phyloP scores from a whole-genome alignment of 1,140 invertebrate genomes.

The Neodiprion pinetum region DNA sequence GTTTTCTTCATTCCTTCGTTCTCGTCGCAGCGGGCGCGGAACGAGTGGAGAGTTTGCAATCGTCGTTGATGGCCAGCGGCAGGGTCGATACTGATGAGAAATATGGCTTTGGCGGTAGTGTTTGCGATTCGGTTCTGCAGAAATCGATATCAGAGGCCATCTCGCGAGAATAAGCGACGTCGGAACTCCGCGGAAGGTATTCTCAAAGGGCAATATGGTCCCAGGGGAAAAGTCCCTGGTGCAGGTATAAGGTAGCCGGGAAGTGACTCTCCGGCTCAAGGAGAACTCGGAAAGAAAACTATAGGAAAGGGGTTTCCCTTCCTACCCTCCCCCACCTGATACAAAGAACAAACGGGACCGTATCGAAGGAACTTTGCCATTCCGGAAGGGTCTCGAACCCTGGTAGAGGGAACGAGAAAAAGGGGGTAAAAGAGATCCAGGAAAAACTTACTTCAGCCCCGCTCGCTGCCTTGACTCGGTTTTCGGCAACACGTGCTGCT shows the following conservation, averaged over 20 bases:
- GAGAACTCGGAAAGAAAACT: background rate
- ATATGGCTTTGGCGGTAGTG: no score
- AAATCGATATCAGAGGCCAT: no score
- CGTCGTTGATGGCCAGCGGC: no score
- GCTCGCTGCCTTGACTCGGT: constrained; percentile 10
- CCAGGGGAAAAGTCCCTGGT: background rate
- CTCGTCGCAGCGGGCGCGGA: no score
- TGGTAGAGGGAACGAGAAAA: background rate
- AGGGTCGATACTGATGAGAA: no score
- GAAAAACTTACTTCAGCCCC: constrained; percentile 11
- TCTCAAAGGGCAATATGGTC: background rate
- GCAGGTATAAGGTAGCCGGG: no score
- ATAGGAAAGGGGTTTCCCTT: background rate
- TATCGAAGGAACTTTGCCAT: background rate
- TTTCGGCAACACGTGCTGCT: constrained; percentile 18
- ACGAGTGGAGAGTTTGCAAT: no score
- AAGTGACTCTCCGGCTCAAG: no score
- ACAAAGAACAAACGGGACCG: background rate
- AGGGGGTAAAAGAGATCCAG: background rate
- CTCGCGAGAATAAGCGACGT: no score
- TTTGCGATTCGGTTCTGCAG: no score
- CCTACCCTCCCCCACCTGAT: background rate
- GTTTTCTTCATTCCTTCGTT: no score
- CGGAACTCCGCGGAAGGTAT: no score
- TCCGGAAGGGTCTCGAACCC: background rate